Conservation (phyloP, 2,797 vertebrate genomes). For the Lepidocolaptes lacrymiger region DNA sequence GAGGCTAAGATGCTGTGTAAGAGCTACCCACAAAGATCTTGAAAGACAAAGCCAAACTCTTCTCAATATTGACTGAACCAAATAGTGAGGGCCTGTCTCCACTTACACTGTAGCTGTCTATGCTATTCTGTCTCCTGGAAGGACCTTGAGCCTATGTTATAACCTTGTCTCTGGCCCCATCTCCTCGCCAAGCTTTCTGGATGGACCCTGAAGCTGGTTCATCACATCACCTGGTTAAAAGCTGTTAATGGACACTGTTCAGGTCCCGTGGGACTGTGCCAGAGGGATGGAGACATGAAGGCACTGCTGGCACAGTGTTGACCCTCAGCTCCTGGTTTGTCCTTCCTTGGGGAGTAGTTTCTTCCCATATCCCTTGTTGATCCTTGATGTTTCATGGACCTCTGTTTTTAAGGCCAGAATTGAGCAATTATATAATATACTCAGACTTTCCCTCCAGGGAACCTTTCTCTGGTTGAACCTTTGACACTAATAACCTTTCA, state of each 20-base stretch:
- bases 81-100: not conserved
- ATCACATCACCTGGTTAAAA: not conserved
- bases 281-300: not conserved
- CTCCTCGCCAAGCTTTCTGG: not conserved
- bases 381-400: not conserved
- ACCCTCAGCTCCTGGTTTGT: not conserved
- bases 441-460: not conserved
- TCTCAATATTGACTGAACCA: not conserved
- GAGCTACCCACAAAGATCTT: not conserved
- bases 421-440: not conserved
- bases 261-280: not conserved
- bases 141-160: not conserved
- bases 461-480: not conserved
- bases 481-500: not conserved
- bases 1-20: not conserved
- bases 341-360: not conserved
- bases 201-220: not conserved
- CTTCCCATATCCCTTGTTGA: not conserved
- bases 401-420: not conserved
- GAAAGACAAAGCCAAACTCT: not conserved
- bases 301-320: not conserved
- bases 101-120: not conserved
- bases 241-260: not conserved
- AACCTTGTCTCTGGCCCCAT: not conserved
- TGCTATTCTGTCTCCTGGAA: not conserved